These are phyloP conservation scores for Cyphomyrus plagiostoma DNA, from an alignment of 2,113 vertebrate genomes.

Conservation along the genomic window DNA sequence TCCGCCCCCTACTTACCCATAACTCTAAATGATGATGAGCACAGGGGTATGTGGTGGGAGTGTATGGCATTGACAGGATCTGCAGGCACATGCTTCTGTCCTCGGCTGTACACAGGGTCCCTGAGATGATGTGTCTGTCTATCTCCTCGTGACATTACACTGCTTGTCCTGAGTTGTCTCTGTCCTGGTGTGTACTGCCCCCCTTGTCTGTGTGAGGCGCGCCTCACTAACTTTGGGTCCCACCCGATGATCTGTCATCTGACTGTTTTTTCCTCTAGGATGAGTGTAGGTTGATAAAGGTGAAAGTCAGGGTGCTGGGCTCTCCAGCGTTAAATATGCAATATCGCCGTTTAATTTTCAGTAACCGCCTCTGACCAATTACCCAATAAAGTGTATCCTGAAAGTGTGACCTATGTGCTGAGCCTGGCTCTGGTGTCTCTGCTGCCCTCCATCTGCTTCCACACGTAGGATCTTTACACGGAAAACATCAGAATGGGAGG, in stretches of 20 bases:
- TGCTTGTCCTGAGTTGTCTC: not conserved
- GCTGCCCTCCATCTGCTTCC: not conserved
- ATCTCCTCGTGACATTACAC: not conserved
- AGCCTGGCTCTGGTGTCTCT: not conserved
- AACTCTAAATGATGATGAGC: constrained; percentile 11
- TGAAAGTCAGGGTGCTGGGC: not conserved
- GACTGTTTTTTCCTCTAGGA: not conserved
- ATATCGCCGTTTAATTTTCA: constrained; percentile 25
- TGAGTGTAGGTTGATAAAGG: not conserved
- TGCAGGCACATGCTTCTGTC: not conserved
- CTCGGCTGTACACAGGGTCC: not conserved
- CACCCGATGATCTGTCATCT: not conserved
- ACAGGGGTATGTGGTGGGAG: not conserved
- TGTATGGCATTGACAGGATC: not conserved
- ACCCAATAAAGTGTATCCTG: constrained; percentile 8
- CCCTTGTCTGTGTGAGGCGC: not conserved
- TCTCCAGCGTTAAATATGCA: not conserved
- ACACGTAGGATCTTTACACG: not conserved
- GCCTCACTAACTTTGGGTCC: not conserved
- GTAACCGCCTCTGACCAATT: constrained; percentile 26
- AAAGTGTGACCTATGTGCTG: not conserved
- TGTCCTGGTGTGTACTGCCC: not conserved
- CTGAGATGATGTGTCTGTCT: not conserved
- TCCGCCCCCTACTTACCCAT: constrained; percentile 41
- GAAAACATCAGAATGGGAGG: not conserved